These are phyloP conservation scores for Mandrillus leucophaeus DNA, from an alignment of 2,113 vertebrate species.

Conservation along the genomic window DNA sequence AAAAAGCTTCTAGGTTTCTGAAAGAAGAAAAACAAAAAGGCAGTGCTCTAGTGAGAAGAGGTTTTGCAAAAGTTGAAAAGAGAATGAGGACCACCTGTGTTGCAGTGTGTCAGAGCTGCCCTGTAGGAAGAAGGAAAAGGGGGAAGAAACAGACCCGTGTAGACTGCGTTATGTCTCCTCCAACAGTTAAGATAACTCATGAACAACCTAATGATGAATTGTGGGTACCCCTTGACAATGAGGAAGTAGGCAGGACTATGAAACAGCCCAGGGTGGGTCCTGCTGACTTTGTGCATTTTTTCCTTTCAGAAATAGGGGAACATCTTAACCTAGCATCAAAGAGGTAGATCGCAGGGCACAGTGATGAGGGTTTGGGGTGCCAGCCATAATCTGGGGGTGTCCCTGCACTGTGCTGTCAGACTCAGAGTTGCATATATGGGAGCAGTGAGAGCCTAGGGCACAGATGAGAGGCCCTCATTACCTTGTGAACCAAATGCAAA, in stretches of 20 bases:
- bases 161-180: neutral
- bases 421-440: neutral
- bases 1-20: neutral
- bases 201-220: too few species aligned
- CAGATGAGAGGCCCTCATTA: neutral
- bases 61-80: neutral
- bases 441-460: neutral
- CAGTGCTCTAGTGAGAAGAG: neutral
- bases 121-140: fast-evolving
- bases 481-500: neutral
- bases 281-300: neutral
- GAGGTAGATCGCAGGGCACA: neutral
- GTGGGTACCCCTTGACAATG: fast-evolving
- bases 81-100: neutral
- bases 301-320: neutral
- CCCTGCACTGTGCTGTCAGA: neutral
- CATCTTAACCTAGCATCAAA: neutral
- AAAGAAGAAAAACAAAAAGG: neutral
- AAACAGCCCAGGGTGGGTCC: neutral
- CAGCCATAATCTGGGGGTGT: neutral
- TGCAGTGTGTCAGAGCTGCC: neutral
- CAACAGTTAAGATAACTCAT: too few species aligned
- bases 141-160: too few species aligned
- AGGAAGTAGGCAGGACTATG: neutral
- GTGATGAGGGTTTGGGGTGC: neutral